Evolutionary conservation across 2,888 invertebrate species (phyloP).

Genomic region (Dinocampus coccinellae): DNA sequence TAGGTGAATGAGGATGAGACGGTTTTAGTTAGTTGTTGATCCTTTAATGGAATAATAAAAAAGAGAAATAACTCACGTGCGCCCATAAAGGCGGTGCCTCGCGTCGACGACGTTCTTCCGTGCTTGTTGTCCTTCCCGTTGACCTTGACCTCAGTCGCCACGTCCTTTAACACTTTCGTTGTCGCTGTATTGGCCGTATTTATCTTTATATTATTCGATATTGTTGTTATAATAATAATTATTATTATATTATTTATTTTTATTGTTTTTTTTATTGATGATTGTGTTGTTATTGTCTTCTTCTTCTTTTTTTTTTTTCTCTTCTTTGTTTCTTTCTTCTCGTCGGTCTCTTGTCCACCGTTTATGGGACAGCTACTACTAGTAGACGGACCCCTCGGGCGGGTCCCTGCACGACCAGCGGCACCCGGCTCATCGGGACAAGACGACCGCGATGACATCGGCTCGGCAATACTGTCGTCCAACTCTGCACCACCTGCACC

Average conservation of each 20-base stretch:
- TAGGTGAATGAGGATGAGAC: too few relatives aligned
- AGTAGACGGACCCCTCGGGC: conserved; percentile 47
- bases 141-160: conserved; percentile 51
- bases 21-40: not conserved
- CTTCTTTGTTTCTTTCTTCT: conserved; percentile 32
- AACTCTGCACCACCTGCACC: conserved; percentile 50
- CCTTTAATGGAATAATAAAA: not conserved
- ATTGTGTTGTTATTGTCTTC: conserved; percentile 32
- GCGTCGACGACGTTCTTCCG: conserved; percentile 48
- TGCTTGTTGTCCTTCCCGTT: conserved; percentile 42
- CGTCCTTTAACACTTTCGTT: conserved; percentile 33
- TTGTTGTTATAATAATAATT: not conserved
- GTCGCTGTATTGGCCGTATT: conserved; percentile 16
- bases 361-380: conserved; percentile 17
- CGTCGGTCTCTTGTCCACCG: conserved; percentile 21
- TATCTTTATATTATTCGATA: conserved; percentile 32
- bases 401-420: conserved; percentile 57
- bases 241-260: too few relatives aligned
- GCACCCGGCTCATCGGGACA: conserved; percentile 60
- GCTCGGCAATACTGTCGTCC: conserved; percentile 59
- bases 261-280: not conserved
- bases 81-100: conserved; percentile 63
- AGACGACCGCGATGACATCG: conserved; percentile 64
- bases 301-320: conserved; percentile 33
- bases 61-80: conserved; percentile 56